Evolutionary conservation across 1,140 invertebrate species (phyloP).

Genomic region (Anagrus nilaparvatae): DNA sequence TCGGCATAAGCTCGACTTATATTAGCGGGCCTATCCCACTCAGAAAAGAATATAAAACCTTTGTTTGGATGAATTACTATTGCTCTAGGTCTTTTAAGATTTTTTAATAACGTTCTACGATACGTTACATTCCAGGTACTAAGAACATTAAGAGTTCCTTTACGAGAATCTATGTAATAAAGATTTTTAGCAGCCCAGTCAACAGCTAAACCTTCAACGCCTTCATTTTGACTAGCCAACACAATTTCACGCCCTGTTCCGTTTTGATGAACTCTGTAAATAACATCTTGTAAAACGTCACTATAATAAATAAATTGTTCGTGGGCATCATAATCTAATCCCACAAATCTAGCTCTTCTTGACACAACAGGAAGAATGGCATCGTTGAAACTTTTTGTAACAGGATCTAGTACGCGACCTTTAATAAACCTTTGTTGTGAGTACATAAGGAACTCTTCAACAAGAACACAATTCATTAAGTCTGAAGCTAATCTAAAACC

Average conservation of each 20-base stretch:
- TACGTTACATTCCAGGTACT: conserved; percentile 77
- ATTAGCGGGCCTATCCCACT: conserved; percentile 93
- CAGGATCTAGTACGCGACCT: conserved; percentile 82
- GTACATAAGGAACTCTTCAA: conserved; percentile 91
- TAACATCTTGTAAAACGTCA: conserved; percentile 93
- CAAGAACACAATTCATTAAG: conserved; percentile 71
- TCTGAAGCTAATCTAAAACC: conserved; percentile 72
- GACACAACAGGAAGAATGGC: conserved; percentile 88
- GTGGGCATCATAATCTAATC: conserved; percentile 89
- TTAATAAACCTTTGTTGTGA: conserved; percentile 95
- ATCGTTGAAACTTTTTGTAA: conserved; percentile 84
- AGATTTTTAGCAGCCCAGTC: conserved; percentile 97
- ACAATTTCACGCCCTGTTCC: conserved; percentile 86
- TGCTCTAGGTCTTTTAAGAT: conserved; percentile 83
- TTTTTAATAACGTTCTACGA: conserved; percentile 73
- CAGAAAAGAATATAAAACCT: conserved; percentile 89
- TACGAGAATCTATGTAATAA: conserved; percentile 95
- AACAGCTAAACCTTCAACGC: conserved; percentile 91
- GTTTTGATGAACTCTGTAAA: conserved; percentile 71
- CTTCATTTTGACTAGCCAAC: conserved; percentile 91
- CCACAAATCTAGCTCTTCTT: conserved; percentile 84
- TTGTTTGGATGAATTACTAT: conserved; percentile 94
- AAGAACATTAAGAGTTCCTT: conserved; percentile 90
- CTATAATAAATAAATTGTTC: conserved; percentile 94
- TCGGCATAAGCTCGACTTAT: conserved; percentile 86